Percentiles rank a stretch among this genome's conserved stretches.
Evolutionary conservation across 2,888 invertebrate genomes (phyloP).

Genomic region (Lycia hirtaria): DNA sequence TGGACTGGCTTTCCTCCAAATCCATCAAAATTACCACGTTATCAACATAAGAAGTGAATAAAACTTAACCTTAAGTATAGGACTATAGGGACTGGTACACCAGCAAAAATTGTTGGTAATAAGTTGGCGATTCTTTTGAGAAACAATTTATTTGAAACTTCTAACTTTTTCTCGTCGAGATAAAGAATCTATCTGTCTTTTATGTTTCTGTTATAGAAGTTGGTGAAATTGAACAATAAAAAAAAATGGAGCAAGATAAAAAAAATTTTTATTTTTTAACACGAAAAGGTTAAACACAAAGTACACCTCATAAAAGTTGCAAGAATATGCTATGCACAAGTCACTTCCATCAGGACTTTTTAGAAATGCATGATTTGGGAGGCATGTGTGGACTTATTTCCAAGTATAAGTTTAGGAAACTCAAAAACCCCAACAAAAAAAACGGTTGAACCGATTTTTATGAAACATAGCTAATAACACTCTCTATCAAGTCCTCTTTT

Average conservation of each 20-base stretch:
- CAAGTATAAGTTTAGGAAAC: too few species aligned
- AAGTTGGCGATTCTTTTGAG: conserved; percentile 24
- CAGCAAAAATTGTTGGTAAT: conserved; percentile 7
- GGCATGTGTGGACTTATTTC: too few species aligned
- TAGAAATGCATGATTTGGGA: too few species aligned
- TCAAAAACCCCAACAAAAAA: too few species aligned
- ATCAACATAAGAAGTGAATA: background rate
- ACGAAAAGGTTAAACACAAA: too few species aligned
- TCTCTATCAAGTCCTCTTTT: too few species aligned
- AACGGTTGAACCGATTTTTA: too few species aligned
- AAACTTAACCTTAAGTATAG: background rate
- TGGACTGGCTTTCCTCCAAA: conserved; percentile 43
- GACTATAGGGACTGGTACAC: background rate
- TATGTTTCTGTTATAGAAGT: conserved; percentile 24
- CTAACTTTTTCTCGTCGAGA: conserved; percentile 24
- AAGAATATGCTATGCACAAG: too few species aligned
- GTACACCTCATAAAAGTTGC: too few species aligned
- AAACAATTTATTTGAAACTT: conserved; percentile 30
- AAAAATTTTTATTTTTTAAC: background rate
- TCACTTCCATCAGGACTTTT: too few species aligned
- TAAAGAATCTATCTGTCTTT: conserved; percentile 27
- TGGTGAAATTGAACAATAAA: background rate
- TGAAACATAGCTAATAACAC: too few species aligned
- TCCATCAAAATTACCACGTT: conserved; percentile 29
- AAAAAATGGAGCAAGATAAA: background rate